These are phyloP conservation scores for Drosophila fungiperda DNA, from an alignment of 2,888 invertebrate species.

Conservation along the genomic window DNA sequence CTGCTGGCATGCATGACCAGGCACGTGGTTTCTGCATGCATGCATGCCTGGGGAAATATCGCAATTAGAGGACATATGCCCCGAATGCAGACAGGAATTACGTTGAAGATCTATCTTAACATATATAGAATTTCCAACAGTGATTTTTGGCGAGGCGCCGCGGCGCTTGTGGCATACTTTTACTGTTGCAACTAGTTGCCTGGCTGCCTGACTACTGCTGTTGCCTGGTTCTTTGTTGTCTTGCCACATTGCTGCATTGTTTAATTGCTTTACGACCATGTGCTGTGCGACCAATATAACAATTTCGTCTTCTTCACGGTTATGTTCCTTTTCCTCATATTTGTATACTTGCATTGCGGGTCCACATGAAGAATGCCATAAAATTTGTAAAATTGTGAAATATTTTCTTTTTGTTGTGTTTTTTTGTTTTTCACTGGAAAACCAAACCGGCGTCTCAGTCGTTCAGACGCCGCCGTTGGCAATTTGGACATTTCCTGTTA, in stretches of 20 bases:
- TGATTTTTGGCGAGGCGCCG: slow-evolving; percentile 40
- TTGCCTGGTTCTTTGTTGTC: slow-evolving; percentile 10
- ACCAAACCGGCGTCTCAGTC: slow-evolving; percentile 19
- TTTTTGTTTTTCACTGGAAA: slow-evolving; percentile 51
- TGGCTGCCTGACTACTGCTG: slow-evolving; percentile 3
- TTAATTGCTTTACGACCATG: slow-evolving; percentile 74
- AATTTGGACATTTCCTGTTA: slow-evolving; percentile 69
- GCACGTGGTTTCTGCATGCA: background rate
- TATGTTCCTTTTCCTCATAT: slow-evolving; percentile 7
- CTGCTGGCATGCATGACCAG: background rate
- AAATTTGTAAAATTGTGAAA: slow-evolving; percentile 49
- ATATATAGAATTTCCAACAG: slow-evolving; percentile 12
- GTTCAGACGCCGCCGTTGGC: slow-evolving; percentile 32
- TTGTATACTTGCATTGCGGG: slow-evolving; percentile 16
- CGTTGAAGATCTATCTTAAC: background rate
- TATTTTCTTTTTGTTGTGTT: slow-evolving; percentile 40
- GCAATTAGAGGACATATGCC: background rate
- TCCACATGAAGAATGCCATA: slow-evolving; percentile 62
- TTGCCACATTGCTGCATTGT: slow-evolving; percentile 35
- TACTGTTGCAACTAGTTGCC: background rate
- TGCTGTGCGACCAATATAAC: slow-evolving; percentile 64
- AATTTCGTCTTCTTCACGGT: slow-evolving; percentile 35
- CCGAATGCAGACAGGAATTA: background rate
- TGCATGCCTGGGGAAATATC: background rate
- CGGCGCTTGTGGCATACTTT: slow-evolving; percentile 39